Evolutionary conservation across 2,888 invertebrate species (phyloP).

Genomic region (Rhingia rostrata): DNA sequence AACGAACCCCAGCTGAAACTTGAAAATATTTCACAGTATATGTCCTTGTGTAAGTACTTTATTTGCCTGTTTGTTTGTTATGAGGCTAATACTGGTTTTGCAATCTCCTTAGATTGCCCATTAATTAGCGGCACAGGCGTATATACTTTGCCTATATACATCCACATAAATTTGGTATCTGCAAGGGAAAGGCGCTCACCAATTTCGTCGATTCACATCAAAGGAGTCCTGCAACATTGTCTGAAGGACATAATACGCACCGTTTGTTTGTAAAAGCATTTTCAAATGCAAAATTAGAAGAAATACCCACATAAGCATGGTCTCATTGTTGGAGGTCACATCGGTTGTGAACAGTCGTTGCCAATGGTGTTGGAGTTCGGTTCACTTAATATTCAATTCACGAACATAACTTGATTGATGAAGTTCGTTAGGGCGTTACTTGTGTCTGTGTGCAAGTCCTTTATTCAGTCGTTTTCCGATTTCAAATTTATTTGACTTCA

Average conservation of each 20-base stretch:
- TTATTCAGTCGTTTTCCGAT: constrained; percentile 36
- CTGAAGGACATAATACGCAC: neutral
- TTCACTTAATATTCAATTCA: constrained; percentile 26
- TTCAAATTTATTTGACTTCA: constrained; percentile 44
- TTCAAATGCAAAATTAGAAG: constrained; percentile 20
- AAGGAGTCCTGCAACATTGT: neutral
- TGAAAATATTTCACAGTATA: neutral
- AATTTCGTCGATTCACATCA: constrained; percentile 4
- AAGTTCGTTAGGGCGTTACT: constrained; percentile 30
- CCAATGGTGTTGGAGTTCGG: neutral
- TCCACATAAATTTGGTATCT: too few relatives aligned
- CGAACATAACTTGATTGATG: constrained; percentile 52
- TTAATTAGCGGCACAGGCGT: constrained; percentile 26
- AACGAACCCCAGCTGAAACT: neutral
- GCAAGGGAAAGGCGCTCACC: neutral
- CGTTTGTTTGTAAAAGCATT: neutral
- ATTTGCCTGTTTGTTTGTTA: constrained; percentile 22
- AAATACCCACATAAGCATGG: neutral
- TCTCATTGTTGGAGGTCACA: neutral
- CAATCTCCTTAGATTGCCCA: constrained; percentile 22
- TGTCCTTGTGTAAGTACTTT: neutral
- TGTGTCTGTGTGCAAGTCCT: constrained; percentile 15
- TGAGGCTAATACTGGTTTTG: neutral
- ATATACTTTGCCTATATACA: too few relatives aligned
- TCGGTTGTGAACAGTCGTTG: too few relatives aligned